phyloP scores from a whole-genome alignment of 2,113 vertebrate genomes.

The Xiphophorus hellerii region DNA sequence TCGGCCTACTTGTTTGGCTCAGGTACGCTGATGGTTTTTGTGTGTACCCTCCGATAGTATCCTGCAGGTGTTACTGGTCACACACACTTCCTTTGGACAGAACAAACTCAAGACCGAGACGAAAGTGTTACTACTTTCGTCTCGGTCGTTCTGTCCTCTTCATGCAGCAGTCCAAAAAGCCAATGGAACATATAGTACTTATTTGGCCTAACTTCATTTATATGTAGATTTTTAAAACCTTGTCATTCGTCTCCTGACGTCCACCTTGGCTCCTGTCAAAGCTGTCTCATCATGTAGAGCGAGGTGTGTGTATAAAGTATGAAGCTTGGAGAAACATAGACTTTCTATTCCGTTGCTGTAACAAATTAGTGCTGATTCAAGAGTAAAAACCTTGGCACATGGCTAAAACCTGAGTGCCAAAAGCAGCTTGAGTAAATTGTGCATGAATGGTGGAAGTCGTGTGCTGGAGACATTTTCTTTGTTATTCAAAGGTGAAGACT shows the following conservation, averaged over 20 bases:
- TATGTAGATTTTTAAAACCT: neutral
- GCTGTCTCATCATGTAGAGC: neutral
- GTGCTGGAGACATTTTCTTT: conserved; percentile 5
- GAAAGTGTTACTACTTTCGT: too few species aligned
- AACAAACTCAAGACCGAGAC: too few species aligned
- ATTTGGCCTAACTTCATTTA: neutral
- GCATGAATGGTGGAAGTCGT: neutral
- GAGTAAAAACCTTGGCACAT: neutral
- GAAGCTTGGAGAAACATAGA: neutral
- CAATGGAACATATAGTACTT: neutral
- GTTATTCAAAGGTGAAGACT: neutral
- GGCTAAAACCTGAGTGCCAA: neutral
- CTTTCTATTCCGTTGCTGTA: neutral
- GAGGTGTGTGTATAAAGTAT: neutral
- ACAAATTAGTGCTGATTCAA: neutral
- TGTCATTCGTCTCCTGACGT: neutral
- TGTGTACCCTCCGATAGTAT: too few species aligned
- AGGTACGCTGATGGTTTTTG: too few species aligned
- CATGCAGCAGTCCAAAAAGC: too few species aligned
- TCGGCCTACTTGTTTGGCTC: too few species aligned
- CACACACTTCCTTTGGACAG: too few species aligned
- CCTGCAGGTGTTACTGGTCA: too few species aligned
- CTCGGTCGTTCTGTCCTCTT: too few species aligned
- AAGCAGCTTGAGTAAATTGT: conserved; percentile 4
- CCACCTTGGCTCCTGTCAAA: neutral